Evolutionary conservation across 2,888 invertebrate genomes (phyloP).

Genomic region (Proisotoma minuta): DNA sequence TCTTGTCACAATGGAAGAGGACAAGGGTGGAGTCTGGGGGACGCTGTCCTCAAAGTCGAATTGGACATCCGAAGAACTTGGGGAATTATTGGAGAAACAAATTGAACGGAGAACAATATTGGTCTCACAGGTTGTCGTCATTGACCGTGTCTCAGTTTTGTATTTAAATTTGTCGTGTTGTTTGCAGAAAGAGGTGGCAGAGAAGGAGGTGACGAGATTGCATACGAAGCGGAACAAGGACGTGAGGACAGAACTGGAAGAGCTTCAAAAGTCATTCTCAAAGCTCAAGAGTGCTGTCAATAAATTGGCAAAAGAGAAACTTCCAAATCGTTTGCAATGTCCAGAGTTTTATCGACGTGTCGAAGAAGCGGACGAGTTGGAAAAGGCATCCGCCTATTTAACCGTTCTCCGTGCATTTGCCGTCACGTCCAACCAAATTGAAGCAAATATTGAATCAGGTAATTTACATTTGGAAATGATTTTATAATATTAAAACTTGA

Average conservation of each 20-base stretch:
- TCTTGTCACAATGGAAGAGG: no score
- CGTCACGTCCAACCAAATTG: constrained; percentile 39
- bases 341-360: constrained; percentile 36
- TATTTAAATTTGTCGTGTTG: background rate
- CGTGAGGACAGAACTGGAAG: constrained; percentile 13
- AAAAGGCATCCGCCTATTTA: constrained; percentile 37
- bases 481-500: background rate
- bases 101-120: no score
- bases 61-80: background rate
- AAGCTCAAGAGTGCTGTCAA: constrained; percentile 23
- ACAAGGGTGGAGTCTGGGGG: background rate
- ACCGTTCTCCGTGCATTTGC: constrained; percentile 35
- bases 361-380: constrained; percentile 32
- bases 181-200: background rate
- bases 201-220: background rate
- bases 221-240: constrained; percentile 2
- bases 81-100: background rate
- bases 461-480: background rate
- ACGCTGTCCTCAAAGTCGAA: background rate
- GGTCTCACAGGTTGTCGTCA: no score
- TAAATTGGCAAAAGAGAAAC: constrained; percentile 33
- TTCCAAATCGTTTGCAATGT: constrained; percentile 37
- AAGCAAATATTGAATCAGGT: constrained; percentile 42
- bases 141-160: no score
- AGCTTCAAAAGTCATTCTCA: constrained; percentile 15